Percentiles rank a stretch among this genome's conserved stretches.
Conservation (phyloP, 2,888 invertebrate genomes). For the Listrodromus nycthemerus region DNA sequence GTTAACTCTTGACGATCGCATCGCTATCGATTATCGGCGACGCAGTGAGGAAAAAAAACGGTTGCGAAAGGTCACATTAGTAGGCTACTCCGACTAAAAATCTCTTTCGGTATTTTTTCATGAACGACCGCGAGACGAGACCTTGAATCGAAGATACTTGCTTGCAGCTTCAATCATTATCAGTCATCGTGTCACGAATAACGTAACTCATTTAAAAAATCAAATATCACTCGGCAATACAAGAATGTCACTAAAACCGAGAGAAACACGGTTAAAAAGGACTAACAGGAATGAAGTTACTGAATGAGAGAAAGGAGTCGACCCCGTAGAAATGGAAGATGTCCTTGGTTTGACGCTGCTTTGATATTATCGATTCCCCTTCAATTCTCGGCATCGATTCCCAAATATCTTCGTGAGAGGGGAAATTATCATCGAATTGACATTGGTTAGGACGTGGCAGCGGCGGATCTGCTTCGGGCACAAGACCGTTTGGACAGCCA, state of each 20-base stretch:
- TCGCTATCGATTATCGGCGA: slow-evolving; percentile 30
- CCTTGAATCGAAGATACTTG: slow-evolving; percentile 15
- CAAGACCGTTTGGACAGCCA: slow-evolving; percentile 92
- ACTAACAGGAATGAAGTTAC: slow-evolving; percentile 48
- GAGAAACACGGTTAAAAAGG: slow-evolving; percentile 46
- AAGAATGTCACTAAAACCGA: not conserved
- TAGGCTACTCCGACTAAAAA: slow-evolving; percentile 27
- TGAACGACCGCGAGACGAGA: slow-evolving; percentile 20
- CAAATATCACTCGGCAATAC: slow-evolving; percentile 10
- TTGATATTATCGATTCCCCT: slow-evolving; percentile 66
- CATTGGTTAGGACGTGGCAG: slow-evolving; percentile 77
- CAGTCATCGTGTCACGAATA: slow-evolving; percentile 22
- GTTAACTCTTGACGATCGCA: slow-evolving; percentile 39
- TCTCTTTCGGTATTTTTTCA: slow-evolving; percentile 27
- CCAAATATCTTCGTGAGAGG: not conserved
- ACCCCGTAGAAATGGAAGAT: not conserved
- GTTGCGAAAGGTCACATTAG: not conserved
- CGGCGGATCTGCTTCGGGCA: slow-evolving; percentile 85
- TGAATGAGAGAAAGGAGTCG: not conserved
- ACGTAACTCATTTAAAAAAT: slow-evolving; percentile 8
- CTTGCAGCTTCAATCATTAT: slow-evolving; percentile 55
- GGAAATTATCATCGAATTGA: slow-evolving; percentile 61
- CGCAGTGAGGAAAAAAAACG: not conserved
- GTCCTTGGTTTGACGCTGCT: slow-evolving; percentile 50
- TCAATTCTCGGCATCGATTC: slow-evolving; percentile 63